Percentiles rank a stretch among this genome's conserved stretches.
Evolutionary conservation across 2,113 vertebrate genomes (phyloP).

Genomic region (Sinocyclocheilus anophthalmus): DNA sequence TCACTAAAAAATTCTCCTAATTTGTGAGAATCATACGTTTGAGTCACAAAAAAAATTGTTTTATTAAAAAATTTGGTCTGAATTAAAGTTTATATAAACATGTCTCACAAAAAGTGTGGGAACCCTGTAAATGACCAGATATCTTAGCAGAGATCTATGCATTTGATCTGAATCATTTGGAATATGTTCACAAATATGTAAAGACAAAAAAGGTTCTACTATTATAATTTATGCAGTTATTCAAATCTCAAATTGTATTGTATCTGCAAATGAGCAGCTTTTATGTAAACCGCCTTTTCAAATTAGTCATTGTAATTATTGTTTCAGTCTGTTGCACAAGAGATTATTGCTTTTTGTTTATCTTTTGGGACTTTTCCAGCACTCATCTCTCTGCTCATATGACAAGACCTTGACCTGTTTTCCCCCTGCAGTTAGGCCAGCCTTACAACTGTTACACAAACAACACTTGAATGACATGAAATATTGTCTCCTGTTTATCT

Average conservation of each 20-base stretch:
- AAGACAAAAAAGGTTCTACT: neutral
- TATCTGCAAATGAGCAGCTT: neutral
- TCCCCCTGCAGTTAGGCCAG: too few relatives aligned
- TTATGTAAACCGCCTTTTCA: neutral
- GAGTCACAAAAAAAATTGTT: neutral
- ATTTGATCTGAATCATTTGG: neutral
- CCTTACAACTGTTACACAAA: neutral
- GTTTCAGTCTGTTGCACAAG: neutral
- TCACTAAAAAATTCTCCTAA: neutral
- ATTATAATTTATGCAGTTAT: neutral
- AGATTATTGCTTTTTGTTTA: neutral
- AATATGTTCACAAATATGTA: neutral
- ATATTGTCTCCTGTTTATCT: neutral
- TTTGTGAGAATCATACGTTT: neutral
- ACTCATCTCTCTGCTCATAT: neutral
- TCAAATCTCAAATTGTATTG: neutral
- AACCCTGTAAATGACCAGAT: neutral
- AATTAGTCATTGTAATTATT: neutral
- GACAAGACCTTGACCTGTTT: neutral
- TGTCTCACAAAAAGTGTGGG: neutral
- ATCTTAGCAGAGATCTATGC: neutral
- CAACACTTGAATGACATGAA: conserved; percentile 13
- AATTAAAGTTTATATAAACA: neutral
- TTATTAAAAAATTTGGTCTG: too few relatives aligned
- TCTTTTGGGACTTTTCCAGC: neutral